Evolutionary conservation across 2,888 invertebrate genomes (phyloP).

Genomic region (Xestia c-nigrum): DNA sequence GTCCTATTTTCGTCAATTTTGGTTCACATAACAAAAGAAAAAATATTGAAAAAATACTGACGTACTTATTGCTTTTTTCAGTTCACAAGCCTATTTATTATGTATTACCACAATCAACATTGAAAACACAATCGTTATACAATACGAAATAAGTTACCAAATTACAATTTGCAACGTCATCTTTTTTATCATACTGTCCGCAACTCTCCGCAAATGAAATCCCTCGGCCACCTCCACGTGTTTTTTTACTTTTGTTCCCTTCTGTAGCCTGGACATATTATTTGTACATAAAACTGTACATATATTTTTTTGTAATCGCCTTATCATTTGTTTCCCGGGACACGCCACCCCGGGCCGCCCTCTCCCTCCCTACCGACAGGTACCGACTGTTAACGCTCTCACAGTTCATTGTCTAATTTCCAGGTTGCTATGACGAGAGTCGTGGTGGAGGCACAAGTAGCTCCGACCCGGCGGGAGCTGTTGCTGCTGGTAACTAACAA

Average conservation of each 20-base stretch:
- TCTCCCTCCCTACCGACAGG: constrained; percentile 48
- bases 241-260: constrained; percentile 20
- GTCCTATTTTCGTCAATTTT: no score
- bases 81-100: no score
- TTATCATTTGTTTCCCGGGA: constrained; percentile 61
- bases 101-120: background rate
- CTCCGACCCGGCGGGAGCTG: constrained; percentile 50
- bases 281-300: constrained; percentile 46
- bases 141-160: background rate
- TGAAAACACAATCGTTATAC: background rate
- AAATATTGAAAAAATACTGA: no score
- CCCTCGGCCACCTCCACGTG: background rate
- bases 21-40: no score
- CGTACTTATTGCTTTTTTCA: no score
- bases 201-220: constrained; percentile 6
- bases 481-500: constrained; percentile 47
- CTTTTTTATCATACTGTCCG: background rate
- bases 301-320: constrained; percentile 64
- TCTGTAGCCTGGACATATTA: constrained; percentile 29
- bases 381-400: constrained; percentile 69
- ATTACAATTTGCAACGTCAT: background rate
- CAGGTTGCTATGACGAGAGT: constrained; percentile 80
- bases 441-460: constrained; percentile 60
- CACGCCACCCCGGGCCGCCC: constrained; percentile 50
- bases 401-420: constrained; percentile 75